phyloP scores from a whole-genome alignment of 2,888 invertebrate genomes.

The Drosophila aldrichi region DNA sequence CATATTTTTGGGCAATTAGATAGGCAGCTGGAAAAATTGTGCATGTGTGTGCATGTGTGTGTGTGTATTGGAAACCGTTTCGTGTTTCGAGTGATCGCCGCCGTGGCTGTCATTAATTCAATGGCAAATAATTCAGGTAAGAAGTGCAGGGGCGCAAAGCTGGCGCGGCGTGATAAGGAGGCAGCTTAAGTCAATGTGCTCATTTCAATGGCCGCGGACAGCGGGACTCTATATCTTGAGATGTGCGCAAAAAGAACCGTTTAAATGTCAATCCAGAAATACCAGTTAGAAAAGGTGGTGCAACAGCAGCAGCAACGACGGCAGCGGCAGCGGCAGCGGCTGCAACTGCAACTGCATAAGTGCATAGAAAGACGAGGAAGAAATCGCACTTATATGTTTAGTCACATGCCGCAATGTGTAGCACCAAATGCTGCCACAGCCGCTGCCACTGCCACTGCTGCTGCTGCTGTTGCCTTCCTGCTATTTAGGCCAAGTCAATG shows the following conservation, averaged over 20 bases:
- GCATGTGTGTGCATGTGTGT: not conserved
- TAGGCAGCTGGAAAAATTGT: conserved; percentile 16
- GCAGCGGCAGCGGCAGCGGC: conserved; percentile 24
- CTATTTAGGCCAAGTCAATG: conserved; percentile 67
- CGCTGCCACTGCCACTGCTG: conserved; percentile 23
- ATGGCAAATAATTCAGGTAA: conserved; percentile 56
- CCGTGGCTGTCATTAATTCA: conserved; percentile 40
- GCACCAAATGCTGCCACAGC: conserved; percentile 54
- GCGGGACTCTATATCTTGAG: conserved; percentile 66
- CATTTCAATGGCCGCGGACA: conserved; percentile 68
- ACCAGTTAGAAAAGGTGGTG: conserved; percentile 79
- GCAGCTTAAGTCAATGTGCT: conserved; percentile 74
- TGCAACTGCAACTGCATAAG: conserved; percentile 9
- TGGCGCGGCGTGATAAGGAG: conserved; percentile 55
- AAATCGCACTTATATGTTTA: conserved; percentile 73
- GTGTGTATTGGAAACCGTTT: conserved; percentile 21
- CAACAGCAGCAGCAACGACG: conserved; percentile 39
- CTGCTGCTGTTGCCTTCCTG: conserved; percentile 38
- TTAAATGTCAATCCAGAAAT: conserved; percentile 83
- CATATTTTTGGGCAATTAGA: conserved; percentile 31
- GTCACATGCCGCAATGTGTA: conserved; percentile 70
- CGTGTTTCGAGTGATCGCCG: conserved; percentile 14
- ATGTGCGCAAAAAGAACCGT: conserved; percentile 81
- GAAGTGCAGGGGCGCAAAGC: conserved; percentile 56
- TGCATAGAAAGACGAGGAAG: conserved; percentile 52